phyloP scores from a whole-genome alignment of 2,888 invertebrate species.

The Caenorhabditis wallacei region DNA sequence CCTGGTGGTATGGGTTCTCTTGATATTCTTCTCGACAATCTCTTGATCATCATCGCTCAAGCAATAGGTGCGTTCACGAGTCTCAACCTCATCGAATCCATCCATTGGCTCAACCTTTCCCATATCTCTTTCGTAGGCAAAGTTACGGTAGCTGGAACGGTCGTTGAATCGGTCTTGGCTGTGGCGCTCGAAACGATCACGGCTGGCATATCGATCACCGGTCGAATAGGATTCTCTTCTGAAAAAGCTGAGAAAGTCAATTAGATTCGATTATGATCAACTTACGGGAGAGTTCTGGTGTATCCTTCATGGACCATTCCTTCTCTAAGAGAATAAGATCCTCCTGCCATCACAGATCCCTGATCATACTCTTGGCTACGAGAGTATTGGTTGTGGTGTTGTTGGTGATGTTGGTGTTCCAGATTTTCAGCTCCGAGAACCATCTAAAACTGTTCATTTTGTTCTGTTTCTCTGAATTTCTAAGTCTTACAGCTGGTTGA shows the following conservation, averaged over 20 bases:
- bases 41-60: conserved; percentile 72
- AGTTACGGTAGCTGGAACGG: conserved; percentile 70
- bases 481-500: conserved; percentile 53
- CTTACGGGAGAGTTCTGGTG: conserved; percentile 60
- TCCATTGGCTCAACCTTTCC: conserved; percentile 71
- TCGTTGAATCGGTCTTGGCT: conserved; percentile 54
- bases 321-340: conserved; percentile 68
- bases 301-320: conserved; percentile 67
- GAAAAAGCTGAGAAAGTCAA: neutral
- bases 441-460: conserved; percentile 28
- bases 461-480: neutral
- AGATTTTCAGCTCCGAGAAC: conserved; percentile 44
- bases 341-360: conserved; percentile 59
- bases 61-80: conserved; percentile 68
- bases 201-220: conserved; percentile 40
- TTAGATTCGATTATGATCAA: neutral
- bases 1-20: conserved; percentile 71
- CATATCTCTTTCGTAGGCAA: conserved; percentile 71
- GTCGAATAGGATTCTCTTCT: conserved; percentile 39
- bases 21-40: conserved; percentile 69
- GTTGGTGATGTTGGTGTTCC: conserved; percentile 44
- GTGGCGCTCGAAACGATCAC: conserved; percentile 53
- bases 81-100: conserved; percentile 72
- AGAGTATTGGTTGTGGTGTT: conserved; percentile 24
- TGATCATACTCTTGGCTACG: conserved; percentile 42